Base-by-base conservation (phyloP, 2,888 invertebrate species). In the Drosophila longiperda region DNA sequence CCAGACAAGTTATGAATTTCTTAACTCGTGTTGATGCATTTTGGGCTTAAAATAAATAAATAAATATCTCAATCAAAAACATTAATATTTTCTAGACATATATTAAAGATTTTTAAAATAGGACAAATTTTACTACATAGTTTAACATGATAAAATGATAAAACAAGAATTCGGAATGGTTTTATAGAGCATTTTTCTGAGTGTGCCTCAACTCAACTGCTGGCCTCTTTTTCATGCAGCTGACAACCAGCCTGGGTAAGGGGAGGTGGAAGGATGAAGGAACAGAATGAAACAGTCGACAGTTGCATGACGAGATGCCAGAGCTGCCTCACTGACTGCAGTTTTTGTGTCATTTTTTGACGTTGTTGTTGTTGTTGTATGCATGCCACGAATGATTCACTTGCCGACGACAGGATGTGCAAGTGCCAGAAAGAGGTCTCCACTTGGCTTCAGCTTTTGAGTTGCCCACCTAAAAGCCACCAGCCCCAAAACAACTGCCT, bases 251-350 rank as follows among this genome's bases (percentile, higher is more conserved):
- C 57, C 54, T 65, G 54, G 75, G 32, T 23, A 11, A 17, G 11
- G 57, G 36, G 34, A 40, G 26, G 20, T 29, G 8, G 29, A 8
- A 38, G 26, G 48, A 29, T 40, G 17, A 73, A 61, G 76, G 66
- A 65, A 53, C 72, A 65, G 64, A 68, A 68, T 65, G 78, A 67
- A 74, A 83, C 78, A 74, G 88, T 72, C 89, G 82, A 84, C 85
- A 89, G 90, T 89, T 89, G 88, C 88, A 82, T 86, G 88, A 89
- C 87, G 85, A 78, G 85, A 82, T 82, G 87, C 83, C 83, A 67
- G 76, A 80, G 69, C 83, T 80, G 83, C 73, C 83, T 82, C 76
- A 78, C 69, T 83, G 69, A 71, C 75, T 75, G 77, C 89, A 84
- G 78, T 87, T 76, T 75, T 71, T 87, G 83, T 81, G 65, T 70